Evolutionary conservation across 2,888 invertebrate genomes (phyloP).

Genomic region (Tetramorium bicarinatum): DNA sequence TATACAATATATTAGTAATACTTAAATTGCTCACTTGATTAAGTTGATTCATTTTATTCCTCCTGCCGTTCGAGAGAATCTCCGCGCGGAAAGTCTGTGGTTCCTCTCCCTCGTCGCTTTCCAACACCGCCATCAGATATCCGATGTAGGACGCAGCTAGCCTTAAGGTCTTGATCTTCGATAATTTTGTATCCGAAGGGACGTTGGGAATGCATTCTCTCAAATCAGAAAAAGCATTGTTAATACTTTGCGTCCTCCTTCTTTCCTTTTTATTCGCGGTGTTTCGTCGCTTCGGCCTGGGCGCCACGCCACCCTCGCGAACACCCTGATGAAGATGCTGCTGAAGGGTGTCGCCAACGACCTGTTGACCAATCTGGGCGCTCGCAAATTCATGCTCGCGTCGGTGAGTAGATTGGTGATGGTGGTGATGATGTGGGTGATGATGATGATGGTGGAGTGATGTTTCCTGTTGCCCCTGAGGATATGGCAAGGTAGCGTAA

Average conservation of each 20-base stretch:
- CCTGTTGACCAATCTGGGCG: conserved; percentile 54
- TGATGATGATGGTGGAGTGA: conserved; percentile 71
- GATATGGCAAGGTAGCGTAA: conserved; percentile 74
- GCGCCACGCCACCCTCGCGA: conserved; percentile 67
- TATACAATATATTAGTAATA: background rate
- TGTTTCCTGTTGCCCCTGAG: conserved; percentile 57
- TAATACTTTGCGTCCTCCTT: conserved; percentile 96
- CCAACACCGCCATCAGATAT: conserved; percentile 95
- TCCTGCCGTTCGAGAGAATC: conserved; percentile 86
- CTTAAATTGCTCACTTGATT: conserved; percentile 76
- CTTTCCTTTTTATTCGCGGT: conserved; percentile 98
- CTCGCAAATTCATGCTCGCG: conserved; percentile 65
- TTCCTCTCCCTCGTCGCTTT: conserved; percentile 93
- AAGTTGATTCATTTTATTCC: conserved; percentile 80
- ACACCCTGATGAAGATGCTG: conserved; percentile 73
- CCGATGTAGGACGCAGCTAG: conserved; percentile 97
- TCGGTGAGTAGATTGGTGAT: conserved; percentile 53
- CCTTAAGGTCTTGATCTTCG: conserved; percentile 98
- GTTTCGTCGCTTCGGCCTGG: conserved; percentile 90
- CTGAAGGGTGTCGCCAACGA: conserved; percentile 62
- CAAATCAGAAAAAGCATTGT: conserved; percentile 97
- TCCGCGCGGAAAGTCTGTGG: conserved; percentile 96
- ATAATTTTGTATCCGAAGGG: conserved; percentile 97
- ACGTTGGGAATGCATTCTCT: conserved; percentile 98
- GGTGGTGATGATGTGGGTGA: conserved; percentile 64